Conservation (phyloP, 2,797 vertebrate genomes). For the Ceryle rudis region DNA sequence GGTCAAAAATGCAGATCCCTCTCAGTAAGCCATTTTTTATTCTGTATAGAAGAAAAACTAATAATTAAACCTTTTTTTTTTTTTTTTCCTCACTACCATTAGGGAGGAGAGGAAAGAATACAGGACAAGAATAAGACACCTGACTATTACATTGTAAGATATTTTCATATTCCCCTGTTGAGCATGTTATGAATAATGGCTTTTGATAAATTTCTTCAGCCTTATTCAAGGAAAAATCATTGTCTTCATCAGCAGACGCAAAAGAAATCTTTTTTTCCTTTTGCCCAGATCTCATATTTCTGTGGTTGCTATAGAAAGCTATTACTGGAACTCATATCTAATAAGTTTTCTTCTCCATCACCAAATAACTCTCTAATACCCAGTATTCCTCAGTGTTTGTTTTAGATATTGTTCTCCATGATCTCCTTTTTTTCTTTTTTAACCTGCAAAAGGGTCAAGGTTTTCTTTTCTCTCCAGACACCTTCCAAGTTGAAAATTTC, state of each 20-base stretch:
- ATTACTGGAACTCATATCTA: conserved; percentile 48
- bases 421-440: background rate
- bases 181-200: background rate
- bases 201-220: conserved; percentile 22
- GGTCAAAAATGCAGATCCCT: conserved; percentile 15
- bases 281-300: conserved; percentile 34
- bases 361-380: conserved; percentile 39
- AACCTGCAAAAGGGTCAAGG: background rate
- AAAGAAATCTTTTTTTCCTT: conserved; percentile 9
- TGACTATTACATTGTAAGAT: background rate
- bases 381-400: conserved; percentile 40
- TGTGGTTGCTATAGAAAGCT: conserved; percentile 58
- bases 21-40: background rate
- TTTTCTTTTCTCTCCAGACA: background rate
- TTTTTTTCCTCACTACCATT: background rate
- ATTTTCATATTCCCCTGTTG: background rate
- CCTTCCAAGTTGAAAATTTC: background rate
- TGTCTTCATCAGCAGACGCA: conserved; percentile 20
- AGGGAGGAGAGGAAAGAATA: background rate
- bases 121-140: background rate
- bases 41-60: background rate
- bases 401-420: conserved; percentile 50
- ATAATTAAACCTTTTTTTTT: background rate
- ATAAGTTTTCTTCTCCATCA: conserved; percentile 57
- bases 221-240: conserved; percentile 26